Conservation (phyloP, 1,140 invertebrate species). For the Drosophila dunni region DNA sequence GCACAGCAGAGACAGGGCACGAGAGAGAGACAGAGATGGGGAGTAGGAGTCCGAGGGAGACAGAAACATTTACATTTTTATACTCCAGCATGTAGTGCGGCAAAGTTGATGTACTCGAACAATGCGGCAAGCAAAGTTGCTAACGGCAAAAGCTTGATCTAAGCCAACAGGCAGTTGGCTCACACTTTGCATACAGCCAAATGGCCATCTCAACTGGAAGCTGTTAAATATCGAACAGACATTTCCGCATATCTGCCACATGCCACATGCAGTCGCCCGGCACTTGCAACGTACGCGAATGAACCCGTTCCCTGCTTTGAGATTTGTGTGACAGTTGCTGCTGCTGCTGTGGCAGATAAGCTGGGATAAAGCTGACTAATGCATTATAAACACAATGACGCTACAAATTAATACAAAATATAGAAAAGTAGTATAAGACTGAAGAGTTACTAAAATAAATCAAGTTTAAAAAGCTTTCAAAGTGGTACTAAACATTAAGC, state of each 20-base stretch:
- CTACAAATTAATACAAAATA: no score
- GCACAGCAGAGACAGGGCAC: not conserved
- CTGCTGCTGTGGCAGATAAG: slow-evolving; percentile 63
- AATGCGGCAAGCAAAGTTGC: slow-evolving; percentile 65
- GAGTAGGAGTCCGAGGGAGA: not conserved
- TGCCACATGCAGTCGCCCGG: not conserved
- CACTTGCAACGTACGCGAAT: slow-evolving; percentile 18
- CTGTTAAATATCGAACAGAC: slow-evolving; percentile 81
- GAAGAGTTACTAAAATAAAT: no score
- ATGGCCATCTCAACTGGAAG: slow-evolving; percentile 68
- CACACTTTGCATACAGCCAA: slow-evolving; percentile 54
- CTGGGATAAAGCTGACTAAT: slow-evolving; percentile 36
- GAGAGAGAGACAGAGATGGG: not conserved
- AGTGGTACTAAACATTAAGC: no score
- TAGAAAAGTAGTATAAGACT: no score
- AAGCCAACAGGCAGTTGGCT: slow-evolving; percentile 64
- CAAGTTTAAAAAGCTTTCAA: no score
- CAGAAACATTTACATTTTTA: slow-evolving; percentile 19
- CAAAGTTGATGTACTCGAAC: slow-evolving; percentile 53
- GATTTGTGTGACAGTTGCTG: slow-evolving; percentile 72
- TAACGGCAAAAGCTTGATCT: slow-evolving; percentile 68
- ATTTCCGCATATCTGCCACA: slow-evolving; percentile 43
- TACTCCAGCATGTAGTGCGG: slow-evolving; percentile 15
- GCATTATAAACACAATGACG: slow-evolving; percentile 19
- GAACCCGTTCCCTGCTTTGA: slow-evolving; percentile 50